Evolutionary conservation across 2,797 vertebrate species (phyloP).

Genomic region (Pelodytes ibericus): DNA sequence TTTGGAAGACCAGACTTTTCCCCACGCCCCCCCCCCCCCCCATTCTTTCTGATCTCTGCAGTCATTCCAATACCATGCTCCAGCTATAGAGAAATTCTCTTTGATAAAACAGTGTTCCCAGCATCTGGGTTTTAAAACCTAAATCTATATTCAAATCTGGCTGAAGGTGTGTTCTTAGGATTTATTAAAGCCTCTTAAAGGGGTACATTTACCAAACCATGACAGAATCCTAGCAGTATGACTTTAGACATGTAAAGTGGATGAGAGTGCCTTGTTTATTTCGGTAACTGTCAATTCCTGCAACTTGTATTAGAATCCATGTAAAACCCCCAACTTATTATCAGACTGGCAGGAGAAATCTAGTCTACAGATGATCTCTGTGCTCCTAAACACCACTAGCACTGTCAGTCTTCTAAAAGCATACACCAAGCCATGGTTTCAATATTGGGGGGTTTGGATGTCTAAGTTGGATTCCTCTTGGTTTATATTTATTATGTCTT

Average conservation of each 20-base stretch:
- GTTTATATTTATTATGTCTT: no score
- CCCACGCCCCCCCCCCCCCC: slow-evolving; percentile 42
- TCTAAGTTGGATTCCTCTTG: no score
- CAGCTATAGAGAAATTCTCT: slow-evolving; percentile 78
- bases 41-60: slow-evolving; percentile 69
- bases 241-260: slow-evolving; percentile 85
- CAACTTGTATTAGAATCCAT: slow-evolving; percentile 68
- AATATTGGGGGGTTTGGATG: no score
- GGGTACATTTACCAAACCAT: slow-evolving; percentile 96
- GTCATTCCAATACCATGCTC: slow-evolving; percentile 69
- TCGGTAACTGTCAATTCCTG: slow-evolving; percentile 73
- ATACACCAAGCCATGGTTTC: no score
- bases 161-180: slow-evolving; percentile 89
- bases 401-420: no score
- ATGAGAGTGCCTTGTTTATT: slow-evolving; percentile 79
- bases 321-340: slow-evolving; percentile 30
- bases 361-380: neutral
- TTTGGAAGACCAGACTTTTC: slow-evolving; percentile 59
- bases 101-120: slow-evolving; percentile 82
- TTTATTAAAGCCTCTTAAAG: slow-evolving; percentile 96
- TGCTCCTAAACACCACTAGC: neutral
- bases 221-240: slow-evolving; percentile 92
- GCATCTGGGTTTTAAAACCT: slow-evolving; percentile 93
- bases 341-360: slow-evolving; percentile 29
- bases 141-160: slow-evolving; percentile 98